Percentiles rank a stretch among this genome's conserved stretches.
Evolutionary conservation across 2,888 invertebrate genomes (phyloP).

Genomic region (Lasioglossum marginatum): DNA sequence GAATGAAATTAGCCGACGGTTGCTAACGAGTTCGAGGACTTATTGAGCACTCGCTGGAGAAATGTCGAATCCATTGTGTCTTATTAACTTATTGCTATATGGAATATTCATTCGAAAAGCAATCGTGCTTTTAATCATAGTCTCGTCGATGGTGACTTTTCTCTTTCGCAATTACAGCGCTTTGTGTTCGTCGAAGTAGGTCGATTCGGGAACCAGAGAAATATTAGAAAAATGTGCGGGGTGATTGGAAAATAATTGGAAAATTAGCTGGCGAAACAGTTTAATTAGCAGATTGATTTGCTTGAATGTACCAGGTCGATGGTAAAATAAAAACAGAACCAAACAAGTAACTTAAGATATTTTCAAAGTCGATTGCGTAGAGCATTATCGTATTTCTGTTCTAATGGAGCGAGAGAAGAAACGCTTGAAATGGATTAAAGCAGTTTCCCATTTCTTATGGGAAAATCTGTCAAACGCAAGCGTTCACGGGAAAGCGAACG

Average conservation of each 20-base stretch:
- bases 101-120: neutral
- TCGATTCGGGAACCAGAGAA: neutral
- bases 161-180: neutral
- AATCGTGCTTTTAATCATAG: neutral
- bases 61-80: neutral
- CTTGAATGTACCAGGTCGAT: neutral
- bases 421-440: neutral
- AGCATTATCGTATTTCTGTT: neutral
- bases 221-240: neutral
- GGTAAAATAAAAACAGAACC: neutral
- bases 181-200: neutral
- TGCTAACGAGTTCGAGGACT: conserved; percentile 5
- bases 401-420: neutral
- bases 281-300: neutral
- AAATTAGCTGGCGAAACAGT: neutral
- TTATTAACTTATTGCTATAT: conserved; percentile 30
- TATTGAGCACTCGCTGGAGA: conserved; percentile 1
- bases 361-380: neutral
- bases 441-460: conserved; percentile 31
- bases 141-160: neutral
- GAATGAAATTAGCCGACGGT: conserved; percentile 12
- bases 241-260: neutral
- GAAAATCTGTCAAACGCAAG: conserved; percentile 26
- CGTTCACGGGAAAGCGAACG: conserved; percentile 8
- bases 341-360: neutral